A percentile compares a stretch with the other conserved stretches of the same genome.
These are phyloP conservation scores for Nansenia antarctica DNA, from an alignment of 2,113 vertebrate genomes.

Conservation along the genomic window DNA sequence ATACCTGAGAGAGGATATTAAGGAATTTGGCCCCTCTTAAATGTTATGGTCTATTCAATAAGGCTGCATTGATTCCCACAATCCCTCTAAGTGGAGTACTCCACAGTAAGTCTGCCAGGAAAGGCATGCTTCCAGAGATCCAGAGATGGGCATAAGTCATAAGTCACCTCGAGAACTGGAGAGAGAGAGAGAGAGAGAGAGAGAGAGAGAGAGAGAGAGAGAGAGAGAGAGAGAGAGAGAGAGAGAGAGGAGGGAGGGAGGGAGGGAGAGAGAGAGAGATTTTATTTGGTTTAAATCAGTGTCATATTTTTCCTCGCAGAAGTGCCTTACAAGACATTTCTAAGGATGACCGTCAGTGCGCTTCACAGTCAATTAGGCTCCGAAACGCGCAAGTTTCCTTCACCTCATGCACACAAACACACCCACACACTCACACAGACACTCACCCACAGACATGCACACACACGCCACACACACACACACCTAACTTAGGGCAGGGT, in stretches of 20 bases:
- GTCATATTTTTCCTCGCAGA: background rate
- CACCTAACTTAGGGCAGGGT: too few relatives aligned
- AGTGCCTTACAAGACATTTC: background rate
- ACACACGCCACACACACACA: too few relatives aligned
- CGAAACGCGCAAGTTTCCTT: too few relatives aligned
- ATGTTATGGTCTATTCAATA: slow-evolving; percentile 28
- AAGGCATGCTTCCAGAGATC: too few relatives aligned
- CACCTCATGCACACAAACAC: too few relatives aligned
- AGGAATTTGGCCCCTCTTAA: background rate
- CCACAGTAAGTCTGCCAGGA: background rate
- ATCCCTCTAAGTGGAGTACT: slow-evolving; percentile 30
- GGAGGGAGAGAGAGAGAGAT: slow-evolving; percentile 1
- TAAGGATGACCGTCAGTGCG: background rate
- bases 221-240: background rate
- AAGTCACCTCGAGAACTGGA: background rate
- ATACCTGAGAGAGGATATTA: too few relatives aligned
- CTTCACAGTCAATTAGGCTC: background rate
- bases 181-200: background rate
- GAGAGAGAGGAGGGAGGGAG: slow-evolving; percentile 25
- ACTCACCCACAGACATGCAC: background rate
- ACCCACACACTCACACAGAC: too few relatives aligned
- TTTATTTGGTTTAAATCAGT: background rate
- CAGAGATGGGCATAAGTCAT: slow-evolving; percentile 29
- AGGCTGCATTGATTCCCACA: slow-evolving; percentile 33
- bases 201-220: slow-evolving; percentile 15